Evolutionary conservation across 2,888 invertebrate species (phyloP).

Genomic region (Iphiclides podalirius): DNA sequence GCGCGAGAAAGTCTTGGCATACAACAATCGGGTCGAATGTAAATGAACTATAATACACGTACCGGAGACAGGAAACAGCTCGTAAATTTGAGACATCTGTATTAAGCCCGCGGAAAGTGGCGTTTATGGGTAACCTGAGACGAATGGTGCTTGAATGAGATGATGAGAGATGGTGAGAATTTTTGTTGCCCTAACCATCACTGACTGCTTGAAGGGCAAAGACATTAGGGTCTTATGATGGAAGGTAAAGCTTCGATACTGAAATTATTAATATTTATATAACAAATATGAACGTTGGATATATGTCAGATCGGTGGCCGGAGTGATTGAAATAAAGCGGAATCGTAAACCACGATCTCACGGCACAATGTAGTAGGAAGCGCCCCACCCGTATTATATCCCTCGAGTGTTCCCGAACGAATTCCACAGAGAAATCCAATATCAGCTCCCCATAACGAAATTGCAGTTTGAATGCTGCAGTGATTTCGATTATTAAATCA

Average conservation of each 20-base stretch:
- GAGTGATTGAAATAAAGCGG: constrained; percentile 36
- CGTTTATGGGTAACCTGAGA: not conserved
- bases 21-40: no score
- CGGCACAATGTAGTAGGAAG: constrained; percentile 46
- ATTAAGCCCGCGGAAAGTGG: not conserved
- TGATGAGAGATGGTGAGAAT: no score
- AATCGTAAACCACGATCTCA: constrained; percentile 29
- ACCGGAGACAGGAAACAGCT: not conserved
- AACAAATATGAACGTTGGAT: no score
- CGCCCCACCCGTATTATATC: constrained; percentile 54
- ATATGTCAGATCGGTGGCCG: constrained; percentile 16
- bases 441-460: constrained; percentile 68
- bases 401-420: constrained; percentile 54
- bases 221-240: no score
- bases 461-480: constrained; percentile 66
- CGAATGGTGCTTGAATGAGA: no score
- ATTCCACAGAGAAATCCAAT: constrained; percentile 61
- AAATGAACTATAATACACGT: no score
- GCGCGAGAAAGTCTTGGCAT: no score
- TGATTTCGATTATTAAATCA: constrained; percentile 71
- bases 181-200: no score
- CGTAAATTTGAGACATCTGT: not conserved
- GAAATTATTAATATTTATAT: no score
- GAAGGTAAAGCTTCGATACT: no score
- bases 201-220: no score